phyloP scores from a whole-genome alignment of 2,888 invertebrate species.

The Fragum whitleyi region DNA sequence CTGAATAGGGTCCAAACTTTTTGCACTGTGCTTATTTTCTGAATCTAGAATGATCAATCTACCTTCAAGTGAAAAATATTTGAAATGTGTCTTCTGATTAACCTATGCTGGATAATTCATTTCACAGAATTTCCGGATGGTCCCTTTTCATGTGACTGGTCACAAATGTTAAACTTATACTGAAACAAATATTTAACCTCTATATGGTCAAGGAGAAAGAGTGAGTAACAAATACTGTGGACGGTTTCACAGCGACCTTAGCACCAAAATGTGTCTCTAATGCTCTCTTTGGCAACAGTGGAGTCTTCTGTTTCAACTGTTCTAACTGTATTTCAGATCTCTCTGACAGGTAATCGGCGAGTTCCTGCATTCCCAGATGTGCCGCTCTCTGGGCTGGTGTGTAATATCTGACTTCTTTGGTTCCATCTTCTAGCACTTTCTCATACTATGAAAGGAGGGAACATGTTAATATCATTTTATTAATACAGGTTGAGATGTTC shows the following conservation, averaged over 20 bases:
- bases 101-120: no score
- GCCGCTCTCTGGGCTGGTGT: constrained; percentile 62
- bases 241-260: background rate
- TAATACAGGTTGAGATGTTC: no score
- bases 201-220: constrained; percentile 23
- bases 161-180: no score
- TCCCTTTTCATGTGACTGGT: no score
- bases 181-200: no score
- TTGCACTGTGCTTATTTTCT: no score
- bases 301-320: constrained; percentile 28
- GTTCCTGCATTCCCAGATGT: constrained; percentile 57
- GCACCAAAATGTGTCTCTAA: constrained; percentile 42
- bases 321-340: constrained; percentile 35
- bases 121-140: no score
- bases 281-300: constrained; percentile 52
- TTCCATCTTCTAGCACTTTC: constrained; percentile 41
- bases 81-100: no score
- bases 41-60: no score
- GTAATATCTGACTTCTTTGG: constrained; percentile 38
- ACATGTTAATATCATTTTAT: background rate
- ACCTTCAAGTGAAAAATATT: no score
- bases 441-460: constrained; percentile 58
- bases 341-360: constrained; percentile 43
- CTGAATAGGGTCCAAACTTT: no score
- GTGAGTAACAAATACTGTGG: constrained; percentile 59